phyloP scores from a whole-genome alignment of 2,113 vertebrate genomes.

The Gallinago paraguaiae region DNA sequence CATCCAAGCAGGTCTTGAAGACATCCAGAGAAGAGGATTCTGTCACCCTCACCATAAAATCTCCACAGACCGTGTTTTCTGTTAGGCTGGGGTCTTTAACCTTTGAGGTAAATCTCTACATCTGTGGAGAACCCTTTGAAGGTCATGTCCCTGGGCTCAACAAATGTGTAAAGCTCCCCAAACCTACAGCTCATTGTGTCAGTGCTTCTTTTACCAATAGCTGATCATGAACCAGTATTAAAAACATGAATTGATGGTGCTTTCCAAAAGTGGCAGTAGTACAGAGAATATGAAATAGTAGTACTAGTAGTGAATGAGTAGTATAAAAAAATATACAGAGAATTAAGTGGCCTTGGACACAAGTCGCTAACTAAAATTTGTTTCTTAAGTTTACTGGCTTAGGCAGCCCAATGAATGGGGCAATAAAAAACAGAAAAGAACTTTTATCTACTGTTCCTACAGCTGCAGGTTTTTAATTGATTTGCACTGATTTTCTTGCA shows the following conservation, averaged over 20 bases:
- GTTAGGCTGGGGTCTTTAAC: neutral
- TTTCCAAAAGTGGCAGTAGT: neutral
- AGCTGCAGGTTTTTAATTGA: neutral
- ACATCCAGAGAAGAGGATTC: too few relatives aligned
- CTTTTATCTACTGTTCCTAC: neutral
- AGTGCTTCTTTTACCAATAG: neutral
- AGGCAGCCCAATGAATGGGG: neutral
- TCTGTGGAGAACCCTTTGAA: neutral
- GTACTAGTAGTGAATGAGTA: too few relatives aligned
- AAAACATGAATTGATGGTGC: neutral
- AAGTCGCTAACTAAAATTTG: neutral
- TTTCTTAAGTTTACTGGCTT: neutral
- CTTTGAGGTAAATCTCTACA: neutral
- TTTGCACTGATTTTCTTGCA: neutral
- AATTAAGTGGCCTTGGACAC: neutral
- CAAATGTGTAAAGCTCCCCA: neutral
- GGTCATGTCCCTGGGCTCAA: neutral
- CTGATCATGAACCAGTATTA: neutral
- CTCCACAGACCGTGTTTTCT: neutral
- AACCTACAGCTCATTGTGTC: accelerated
- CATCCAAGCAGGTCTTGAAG: too few relatives aligned
- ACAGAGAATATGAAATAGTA: neutral
- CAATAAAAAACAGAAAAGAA: neutral
- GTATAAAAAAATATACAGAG: too few relatives aligned
- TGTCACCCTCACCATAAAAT: too few relatives aligned